Conservation (phyloP, 1,140 invertebrate genomes). For the Ditylenchus dipsaci region DNA sequence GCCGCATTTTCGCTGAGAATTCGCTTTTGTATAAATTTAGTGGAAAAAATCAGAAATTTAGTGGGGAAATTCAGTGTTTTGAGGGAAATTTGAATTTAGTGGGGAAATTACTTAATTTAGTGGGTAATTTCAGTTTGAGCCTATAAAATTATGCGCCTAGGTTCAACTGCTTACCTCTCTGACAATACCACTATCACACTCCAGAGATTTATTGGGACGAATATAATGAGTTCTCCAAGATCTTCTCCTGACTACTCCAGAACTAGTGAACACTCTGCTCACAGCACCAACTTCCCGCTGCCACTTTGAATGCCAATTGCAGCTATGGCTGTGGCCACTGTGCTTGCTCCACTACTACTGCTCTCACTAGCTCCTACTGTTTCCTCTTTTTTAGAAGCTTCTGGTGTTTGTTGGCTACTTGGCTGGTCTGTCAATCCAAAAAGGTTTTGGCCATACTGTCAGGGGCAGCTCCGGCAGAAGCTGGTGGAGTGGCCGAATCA, state of each 20-base stretch:
- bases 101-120: too few relatives aligned
- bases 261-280: constrained; percentile 4
- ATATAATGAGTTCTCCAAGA: constrained; percentile 42
- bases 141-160: too few relatives aligned
- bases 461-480: constrained; percentile 1
- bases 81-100: too few relatives aligned
- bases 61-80: too few relatives aligned
- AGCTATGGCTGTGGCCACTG: constrained; percentile 9
- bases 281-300: not conserved
- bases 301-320: not conserved
- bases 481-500: constrained; percentile 3
- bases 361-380: not conserved
- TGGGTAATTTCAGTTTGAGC: too few relatives aligned
- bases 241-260: constrained; percentile 38
- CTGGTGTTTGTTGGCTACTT: not conserved
- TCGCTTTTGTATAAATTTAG: too few relatives aligned
- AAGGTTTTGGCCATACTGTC: constrained; percentile 1
- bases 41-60: too few relatives aligned
- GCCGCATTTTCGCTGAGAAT: not conserved
- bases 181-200: constrained; percentile 63
- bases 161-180: constrained; percentile 23
- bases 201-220: constrained; percentile 45
- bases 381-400: not conserved
- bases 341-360: constrained; percentile 27
- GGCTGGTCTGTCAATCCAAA: not conserved